These are phyloP conservation scores for Euwallacea similis DNA, from an alignment of 1,140 invertebrate genomes.

Conservation along the genomic window DNA sequence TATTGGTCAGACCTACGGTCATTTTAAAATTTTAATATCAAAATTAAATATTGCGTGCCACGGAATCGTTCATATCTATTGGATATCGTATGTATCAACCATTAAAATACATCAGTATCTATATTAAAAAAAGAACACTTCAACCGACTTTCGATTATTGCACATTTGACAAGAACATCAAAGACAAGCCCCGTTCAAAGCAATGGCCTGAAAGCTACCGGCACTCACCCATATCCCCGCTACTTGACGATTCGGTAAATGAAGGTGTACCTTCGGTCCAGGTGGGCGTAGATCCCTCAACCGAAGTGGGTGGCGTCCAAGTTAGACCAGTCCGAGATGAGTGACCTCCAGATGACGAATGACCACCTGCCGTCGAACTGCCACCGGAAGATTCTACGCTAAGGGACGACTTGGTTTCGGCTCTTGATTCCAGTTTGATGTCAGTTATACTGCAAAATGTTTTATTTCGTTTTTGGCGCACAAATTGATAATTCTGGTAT, in stretches of 20 bases:
- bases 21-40: too few species aligned
- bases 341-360: constrained; percentile 56
- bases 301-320: constrained; percentile 85
- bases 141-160: neutral
- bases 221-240: constrained; percentile 80
- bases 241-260: constrained; percentile 94
- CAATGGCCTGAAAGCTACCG: constrained; percentile 34
- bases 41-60: too few species aligned
- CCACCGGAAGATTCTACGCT: constrained; percentile 63
- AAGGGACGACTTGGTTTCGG: constrained; percentile 70
- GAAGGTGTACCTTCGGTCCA: constrained; percentile 98
- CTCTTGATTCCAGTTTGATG: constrained; percentile 61
- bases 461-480: neutral
- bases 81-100: too few species aligned
- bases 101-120: too few species aligned
- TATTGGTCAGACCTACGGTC: too few species aligned
- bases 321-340: constrained; percentile 60
- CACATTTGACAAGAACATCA: neutral
- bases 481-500: too few species aligned
- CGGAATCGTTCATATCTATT: too few species aligned
- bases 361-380: constrained; percentile 53
- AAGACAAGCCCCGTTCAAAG: neutral
- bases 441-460: constrained; percentile 58
- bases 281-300: constrained; percentile 92
- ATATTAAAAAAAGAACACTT: neutral